phyloP scores from a whole-genome alignment of 2,888 invertebrate species.

The Hypena proboscidalis region DNA sequence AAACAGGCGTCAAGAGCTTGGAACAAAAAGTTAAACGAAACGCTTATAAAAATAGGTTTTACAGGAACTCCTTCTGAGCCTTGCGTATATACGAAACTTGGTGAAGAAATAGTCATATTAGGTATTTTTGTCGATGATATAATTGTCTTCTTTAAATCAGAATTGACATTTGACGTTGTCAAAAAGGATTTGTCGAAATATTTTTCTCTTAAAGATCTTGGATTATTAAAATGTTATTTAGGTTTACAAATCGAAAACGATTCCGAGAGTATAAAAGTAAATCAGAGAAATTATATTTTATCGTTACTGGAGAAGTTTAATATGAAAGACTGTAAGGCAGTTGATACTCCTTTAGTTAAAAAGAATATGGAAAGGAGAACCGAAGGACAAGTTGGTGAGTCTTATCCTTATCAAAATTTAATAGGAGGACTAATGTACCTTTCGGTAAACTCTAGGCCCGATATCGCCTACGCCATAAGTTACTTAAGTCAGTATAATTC shows the following conservation, averaged over 20 bases:
- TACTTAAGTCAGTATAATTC: constrained; percentile 1
- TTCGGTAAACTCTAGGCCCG: not conserved
- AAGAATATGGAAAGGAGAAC: not conserved
- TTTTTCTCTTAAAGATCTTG: not conserved
- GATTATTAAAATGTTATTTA: not conserved
- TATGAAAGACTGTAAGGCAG: constrained; percentile 1
- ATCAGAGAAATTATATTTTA: not conserved
- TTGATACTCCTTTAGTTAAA: constrained; percentile 1
- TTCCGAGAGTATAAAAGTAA: constrained; percentile 1
- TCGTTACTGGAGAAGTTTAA: constrained; percentile 4
- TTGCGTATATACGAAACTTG: constrained; percentile 1
- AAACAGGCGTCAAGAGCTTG: constrained; percentile 3
- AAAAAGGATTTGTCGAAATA: not conserved
- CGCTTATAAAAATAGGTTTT: not conserved
- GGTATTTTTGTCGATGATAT: constrained; percentile 9
- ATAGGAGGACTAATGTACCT: constrained; percentile 4
- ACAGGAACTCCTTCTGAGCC: not conserved
- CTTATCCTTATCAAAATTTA: constrained; percentile 2
- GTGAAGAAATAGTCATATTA: not conserved
- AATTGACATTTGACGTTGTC: not conserved
- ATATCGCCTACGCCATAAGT: constrained; percentile 2
- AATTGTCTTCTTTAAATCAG: not conserved
- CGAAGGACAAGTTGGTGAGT: not conserved
- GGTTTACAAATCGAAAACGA: constrained; percentile 4
- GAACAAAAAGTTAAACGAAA: constrained; percentile 1